A percentile compares a stretch with the other conserved stretches of the same genome.
Evolutionary conservation across 2,797 vertebrate genomes (phyloP).

Genomic region (Helostoma temminkii): DNA sequence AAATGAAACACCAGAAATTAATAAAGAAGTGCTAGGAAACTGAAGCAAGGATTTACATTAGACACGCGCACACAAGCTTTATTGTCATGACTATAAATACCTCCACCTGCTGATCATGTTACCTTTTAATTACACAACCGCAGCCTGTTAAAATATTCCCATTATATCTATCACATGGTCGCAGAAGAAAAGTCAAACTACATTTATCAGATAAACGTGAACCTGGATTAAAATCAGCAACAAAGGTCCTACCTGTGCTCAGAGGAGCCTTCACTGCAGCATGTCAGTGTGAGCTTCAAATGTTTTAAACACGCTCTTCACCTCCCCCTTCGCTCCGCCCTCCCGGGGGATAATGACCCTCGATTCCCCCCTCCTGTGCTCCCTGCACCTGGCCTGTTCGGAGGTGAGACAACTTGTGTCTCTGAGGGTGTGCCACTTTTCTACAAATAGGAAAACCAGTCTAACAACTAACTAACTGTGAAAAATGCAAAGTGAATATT

Average conservation of each 20-base stretch:
- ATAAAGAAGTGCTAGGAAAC: neutral
- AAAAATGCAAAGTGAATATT: conserved; percentile 9
- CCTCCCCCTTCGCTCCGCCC: conserved; percentile 70
- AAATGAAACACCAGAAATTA: neutral
- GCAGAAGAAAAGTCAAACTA: neutral
- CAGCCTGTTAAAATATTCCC: neutral
- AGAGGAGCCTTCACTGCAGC: conserved; percentile 57
- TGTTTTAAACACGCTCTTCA: conserved; percentile 59
- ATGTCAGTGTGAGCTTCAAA: conserved; percentile 72
- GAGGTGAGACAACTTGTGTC: conserved; percentile 57
- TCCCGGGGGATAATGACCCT: conserved; percentile 57
- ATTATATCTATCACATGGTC: neutral
- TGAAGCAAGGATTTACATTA: neutral
- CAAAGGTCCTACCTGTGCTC: conserved; percentile 73
- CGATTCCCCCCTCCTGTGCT: conserved; percentile 13
- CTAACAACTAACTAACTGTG: conserved; percentile 28
- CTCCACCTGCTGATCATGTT: conserved; percentile 1
- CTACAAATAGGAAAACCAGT: conserved; percentile 69
- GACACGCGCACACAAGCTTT: neutral
- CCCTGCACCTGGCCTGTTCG: conserved; percentile 73
- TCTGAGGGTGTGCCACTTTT: conserved; percentile 70
- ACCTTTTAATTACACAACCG: conserved; percentile 8
- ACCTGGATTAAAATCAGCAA: neutral
- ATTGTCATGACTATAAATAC: conserved; percentile 8
- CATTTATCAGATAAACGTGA: neutral